These are phyloP conservation scores for Dysdera silvatica DNA, from an alignment of 1,140 invertebrate genomes.

Conservation along the genomic window DNA sequence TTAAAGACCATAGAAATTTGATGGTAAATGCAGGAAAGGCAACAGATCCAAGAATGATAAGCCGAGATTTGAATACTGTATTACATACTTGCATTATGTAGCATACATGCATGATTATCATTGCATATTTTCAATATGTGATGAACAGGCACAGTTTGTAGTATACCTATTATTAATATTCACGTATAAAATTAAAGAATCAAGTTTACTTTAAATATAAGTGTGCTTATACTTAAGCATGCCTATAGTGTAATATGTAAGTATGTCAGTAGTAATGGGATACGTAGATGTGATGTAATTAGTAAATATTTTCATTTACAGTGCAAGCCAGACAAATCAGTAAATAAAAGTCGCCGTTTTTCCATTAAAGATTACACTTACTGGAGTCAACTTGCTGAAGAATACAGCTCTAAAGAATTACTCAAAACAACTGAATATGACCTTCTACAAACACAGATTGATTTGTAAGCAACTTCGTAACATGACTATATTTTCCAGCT, in stretches of 20 bases:
- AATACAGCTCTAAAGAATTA: slow-evolving; percentile 31
- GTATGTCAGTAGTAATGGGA: neutral
- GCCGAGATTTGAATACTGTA: too few relatives aligned
- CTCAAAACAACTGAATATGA: slow-evolving; percentile 30
- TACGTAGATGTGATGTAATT: neutral
- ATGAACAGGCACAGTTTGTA: too few relatives aligned
- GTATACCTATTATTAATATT: too few relatives aligned
- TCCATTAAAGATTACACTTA: slow-evolving; percentile 36
- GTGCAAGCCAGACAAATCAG: too few relatives aligned
- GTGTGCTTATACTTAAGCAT: neutral
- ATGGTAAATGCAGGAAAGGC: too few relatives aligned
- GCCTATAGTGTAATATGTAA: neutral
- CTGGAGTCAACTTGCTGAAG: slow-evolving; percentile 36
- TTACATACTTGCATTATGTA: too few relatives aligned
- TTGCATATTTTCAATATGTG: too few relatives aligned
- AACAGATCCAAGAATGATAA: too few relatives aligned
- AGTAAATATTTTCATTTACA: neutral
- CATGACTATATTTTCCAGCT: neutral
- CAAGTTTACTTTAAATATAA: neutral
- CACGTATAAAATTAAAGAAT: neutral
- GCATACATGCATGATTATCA: too few relatives aligned
- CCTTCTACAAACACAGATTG: slow-evolving; percentile 27
- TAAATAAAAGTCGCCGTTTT: too few relatives aligned
- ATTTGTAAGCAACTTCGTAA: slow-evolving; percentile 24
- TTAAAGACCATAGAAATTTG: too few relatives aligned